Evolutionary conservation across 2,888 invertebrate species (phyloP).

Genomic region (Venusia cambrica): DNA sequence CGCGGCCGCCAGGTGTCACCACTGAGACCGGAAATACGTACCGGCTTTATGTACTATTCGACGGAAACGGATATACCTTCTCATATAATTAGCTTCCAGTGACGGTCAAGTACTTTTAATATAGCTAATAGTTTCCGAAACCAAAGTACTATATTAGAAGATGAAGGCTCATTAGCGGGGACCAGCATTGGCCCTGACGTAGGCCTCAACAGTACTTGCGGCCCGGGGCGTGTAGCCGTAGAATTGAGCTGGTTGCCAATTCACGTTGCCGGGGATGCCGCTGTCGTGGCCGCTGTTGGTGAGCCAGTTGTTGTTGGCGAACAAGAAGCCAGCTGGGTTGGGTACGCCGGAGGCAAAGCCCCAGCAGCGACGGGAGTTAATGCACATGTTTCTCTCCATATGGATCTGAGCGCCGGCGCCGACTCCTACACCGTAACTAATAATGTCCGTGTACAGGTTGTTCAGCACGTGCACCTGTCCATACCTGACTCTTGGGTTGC

Average conservation of each 20-base stretch:
- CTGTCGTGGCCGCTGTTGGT: slow-evolving; percentile 12
- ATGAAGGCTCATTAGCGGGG: too few species aligned
- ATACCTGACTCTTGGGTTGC: slow-evolving; percentile 24
- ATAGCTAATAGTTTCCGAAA: too few species aligned
- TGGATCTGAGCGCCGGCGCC: slow-evolving; percentile 16
- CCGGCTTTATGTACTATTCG: too few species aligned
- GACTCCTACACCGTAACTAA: slow-evolving; percentile 16
- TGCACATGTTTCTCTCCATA: slow-evolving; percentile 21
- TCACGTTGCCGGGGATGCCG: slow-evolving; percentile 2
- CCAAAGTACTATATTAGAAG: too few species aligned
- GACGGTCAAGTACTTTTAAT: too few species aligned
- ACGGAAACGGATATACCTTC: too few species aligned
- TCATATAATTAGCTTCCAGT: too few species aligned
- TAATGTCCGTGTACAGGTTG: slow-evolving; percentile 25
- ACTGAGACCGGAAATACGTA: too few species aligned
- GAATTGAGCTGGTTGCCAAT: slow-evolving; percentile 5
- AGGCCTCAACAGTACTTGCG: slow-evolving; percentile 1
- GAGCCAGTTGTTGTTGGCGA: slow-evolving; percentile 15
- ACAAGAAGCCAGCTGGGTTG: slow-evolving; percentile 3
- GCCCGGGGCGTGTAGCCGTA: slow-evolving; percentile 6
- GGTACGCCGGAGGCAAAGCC: slow-evolving; percentile 9
- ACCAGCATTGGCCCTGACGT: too few species aligned
- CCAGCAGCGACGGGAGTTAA: slow-evolving; percentile 21
- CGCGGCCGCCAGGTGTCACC: too few species aligned
- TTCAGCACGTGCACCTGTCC: slow-evolving; percentile 25